A percentile compares a stretch with the other conserved stretches of the same genome.
Evolutionary conservation across 2,888 invertebrate genomes (phyloP).

Genomic region (Pachydiplax longipennis): DNA sequence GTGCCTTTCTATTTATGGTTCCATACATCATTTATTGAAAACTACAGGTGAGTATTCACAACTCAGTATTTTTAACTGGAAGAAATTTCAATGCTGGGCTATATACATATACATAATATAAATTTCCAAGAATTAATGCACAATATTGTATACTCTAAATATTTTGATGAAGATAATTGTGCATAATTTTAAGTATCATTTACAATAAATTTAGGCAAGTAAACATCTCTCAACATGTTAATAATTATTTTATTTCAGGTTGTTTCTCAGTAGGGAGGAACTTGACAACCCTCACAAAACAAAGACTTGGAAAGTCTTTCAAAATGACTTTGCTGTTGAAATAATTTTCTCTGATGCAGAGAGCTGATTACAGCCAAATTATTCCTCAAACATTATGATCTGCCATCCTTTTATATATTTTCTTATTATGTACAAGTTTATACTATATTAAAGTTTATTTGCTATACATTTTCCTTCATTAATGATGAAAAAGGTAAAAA

Average conservation of each 20-base stretch:
- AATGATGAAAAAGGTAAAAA: background rate
- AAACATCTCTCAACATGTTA: background rate
- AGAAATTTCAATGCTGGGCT: background rate
- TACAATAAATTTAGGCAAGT: too few species aligned
- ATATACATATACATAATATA: too few species aligned
- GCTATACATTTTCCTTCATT: background rate
- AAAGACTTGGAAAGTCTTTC: constrained; percentile 56
- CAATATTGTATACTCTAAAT: background rate
- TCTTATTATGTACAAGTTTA: too few species aligned
- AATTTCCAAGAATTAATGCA: background rate
- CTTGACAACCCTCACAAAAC: constrained; percentile 63
- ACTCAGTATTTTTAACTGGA: too few species aligned
- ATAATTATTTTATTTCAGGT: constrained; percentile 51
- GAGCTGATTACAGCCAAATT: background rate
- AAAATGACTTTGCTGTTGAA: constrained; percentile 28
- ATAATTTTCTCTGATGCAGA: background rate
- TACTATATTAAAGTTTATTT: too few species aligned
- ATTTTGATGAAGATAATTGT: too few species aligned
- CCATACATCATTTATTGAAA: constrained; percentile 61
- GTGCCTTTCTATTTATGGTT: constrained; percentile 65
- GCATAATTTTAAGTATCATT: too few species aligned
- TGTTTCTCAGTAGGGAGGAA: constrained; percentile 58
- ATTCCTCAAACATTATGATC: too few species aligned
- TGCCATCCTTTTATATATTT: too few species aligned
- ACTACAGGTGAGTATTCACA: constrained; percentile 55